phyloP scores from a whole-genome alignment of 2,113 vertebrate genomes.

The Xenopus laevis region DNA sequence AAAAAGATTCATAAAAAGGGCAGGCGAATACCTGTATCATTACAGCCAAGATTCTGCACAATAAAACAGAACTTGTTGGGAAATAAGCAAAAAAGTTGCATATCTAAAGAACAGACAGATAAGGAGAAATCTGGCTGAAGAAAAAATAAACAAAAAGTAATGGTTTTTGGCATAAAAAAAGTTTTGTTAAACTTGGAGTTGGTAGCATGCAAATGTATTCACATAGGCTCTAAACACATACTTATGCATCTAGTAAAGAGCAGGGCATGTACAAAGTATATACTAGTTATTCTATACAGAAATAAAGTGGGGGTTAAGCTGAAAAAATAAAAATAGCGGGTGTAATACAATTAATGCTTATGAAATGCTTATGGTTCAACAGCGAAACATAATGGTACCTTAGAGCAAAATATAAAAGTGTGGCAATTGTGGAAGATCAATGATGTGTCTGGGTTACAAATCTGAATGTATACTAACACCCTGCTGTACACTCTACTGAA shows the following conservation, averaged over 20 bases:
- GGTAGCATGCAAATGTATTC: slow-evolving; percentile 38
- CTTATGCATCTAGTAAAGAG: slow-evolving; percentile 8
- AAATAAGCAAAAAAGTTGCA: not conserved
- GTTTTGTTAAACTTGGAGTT: slow-evolving; percentile 31
- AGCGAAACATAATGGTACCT: too few relatives aligned
- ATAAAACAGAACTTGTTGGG: slow-evolving; percentile 31
- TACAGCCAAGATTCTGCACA: slow-evolving; percentile 24
- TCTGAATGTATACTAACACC: too few relatives aligned
- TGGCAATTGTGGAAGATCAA: too few relatives aligned
- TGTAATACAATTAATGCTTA: slow-evolving; percentile 81
- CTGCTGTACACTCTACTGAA: too few relatives aligned
- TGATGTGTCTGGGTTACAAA: too few relatives aligned
- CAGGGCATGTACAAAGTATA: slow-evolving; percentile 81
- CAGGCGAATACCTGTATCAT: slow-evolving; percentile 38
- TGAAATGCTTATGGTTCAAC: too few relatives aligned
- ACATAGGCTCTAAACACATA: slow-evolving; percentile 23
- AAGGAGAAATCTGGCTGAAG: slow-evolving; percentile 23
- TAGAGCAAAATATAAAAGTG: too few relatives aligned
- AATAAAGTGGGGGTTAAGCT: slow-evolving; percentile 69
- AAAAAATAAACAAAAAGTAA: slow-evolving; percentile 24
- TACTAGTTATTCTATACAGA: slow-evolving; percentile 62
- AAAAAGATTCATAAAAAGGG: slow-evolving; percentile 56
- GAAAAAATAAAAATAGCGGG: slow-evolving; percentile 73
- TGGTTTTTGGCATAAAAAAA: slow-evolving; percentile 31
- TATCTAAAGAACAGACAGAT: slow-evolving; percentile 10